Conservation (phyloP, 1,140 invertebrate species). For the Colletes latitarsis region DNA sequence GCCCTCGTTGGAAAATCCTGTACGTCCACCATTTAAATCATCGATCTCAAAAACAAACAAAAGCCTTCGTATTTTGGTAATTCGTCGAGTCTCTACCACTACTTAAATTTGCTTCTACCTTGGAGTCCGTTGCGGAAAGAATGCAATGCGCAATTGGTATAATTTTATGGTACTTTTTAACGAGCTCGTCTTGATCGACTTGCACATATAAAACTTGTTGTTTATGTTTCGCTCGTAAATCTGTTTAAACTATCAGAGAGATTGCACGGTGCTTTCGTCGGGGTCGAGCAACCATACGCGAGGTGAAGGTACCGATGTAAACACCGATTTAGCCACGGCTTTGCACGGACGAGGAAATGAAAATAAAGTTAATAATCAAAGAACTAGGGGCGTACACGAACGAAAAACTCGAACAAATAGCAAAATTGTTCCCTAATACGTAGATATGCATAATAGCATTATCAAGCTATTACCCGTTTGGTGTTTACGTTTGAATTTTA, state of each 20-base stretch:
- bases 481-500: too few relatives aligned
- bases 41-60: too few relatives aligned
- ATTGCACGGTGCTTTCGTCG: not conserved
- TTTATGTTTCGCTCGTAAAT: conserved; percentile 4
- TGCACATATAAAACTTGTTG: conserved; percentile 1
- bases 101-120: too few relatives aligned
- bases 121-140: too few relatives aligned
- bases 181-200: not conserved
- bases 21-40: too few relatives aligned
- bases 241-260: not conserved
- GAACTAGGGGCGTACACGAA: not conserved
- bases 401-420: not conserved
- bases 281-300: conserved; percentile 5
- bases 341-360: too few relatives aligned
- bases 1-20: too few relatives aligned
- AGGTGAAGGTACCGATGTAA: conserved; percentile 16
- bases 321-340: conserved; percentile 10
- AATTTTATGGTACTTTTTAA: not conserved
- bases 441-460: not conserved
- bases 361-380: not conserved
- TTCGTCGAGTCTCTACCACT: too few relatives aligned
- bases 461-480: not conserved
- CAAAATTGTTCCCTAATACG: too few relatives aligned
- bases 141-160: too few relatives aligned
- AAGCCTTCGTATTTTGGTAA: too few relatives aligned